These are phyloP conservation scores for Alectoris magna DNA, from an alignment of 2,797 vertebrate genomes.

Conservation along the genomic window DNA sequence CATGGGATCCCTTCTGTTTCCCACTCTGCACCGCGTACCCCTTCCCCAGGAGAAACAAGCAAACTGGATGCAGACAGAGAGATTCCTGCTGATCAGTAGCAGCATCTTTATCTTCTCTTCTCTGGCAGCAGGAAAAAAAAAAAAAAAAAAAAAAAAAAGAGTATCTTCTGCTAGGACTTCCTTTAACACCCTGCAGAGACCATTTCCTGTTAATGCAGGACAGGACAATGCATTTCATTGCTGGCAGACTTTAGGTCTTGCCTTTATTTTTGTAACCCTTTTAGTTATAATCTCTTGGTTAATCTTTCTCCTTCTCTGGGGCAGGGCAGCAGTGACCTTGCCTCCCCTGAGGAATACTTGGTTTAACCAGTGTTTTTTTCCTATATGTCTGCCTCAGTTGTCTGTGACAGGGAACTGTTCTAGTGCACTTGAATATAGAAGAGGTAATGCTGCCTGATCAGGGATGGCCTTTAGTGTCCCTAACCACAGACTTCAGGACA, in stretches of 20 bases:
- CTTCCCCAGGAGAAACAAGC: slow-evolving; percentile 90
- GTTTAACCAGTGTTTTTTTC: slow-evolving; percentile 43
- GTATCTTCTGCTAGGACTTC: slow-evolving; percentile 64
- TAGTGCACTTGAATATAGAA: not conserved
- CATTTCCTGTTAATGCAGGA: slow-evolving; percentile 67
- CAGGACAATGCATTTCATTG: slow-evolving; percentile 75
- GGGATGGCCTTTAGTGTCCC: not conserved
- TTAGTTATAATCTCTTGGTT: slow-evolving; percentile 73
- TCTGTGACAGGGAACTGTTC: slow-evolving; percentile 20
- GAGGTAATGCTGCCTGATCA: slow-evolving; percentile 33
- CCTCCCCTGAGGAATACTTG: slow-evolving; percentile 42
- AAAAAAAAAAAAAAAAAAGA: slow-evolving; percentile 57
- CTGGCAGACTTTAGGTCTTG: slow-evolving; percentile 77
- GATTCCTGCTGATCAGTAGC: slow-evolving; percentile 95
- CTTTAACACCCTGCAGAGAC: slow-evolving; percentile 62
- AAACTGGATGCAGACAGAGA: slow-evolving; percentile 96
- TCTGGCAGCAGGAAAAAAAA: slow-evolving; percentile 59
- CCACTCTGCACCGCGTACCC: slow-evolving; percentile 83
- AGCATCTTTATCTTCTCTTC: slow-evolving; percentile 62
- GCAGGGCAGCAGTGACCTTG: slow-evolving; percentile 70
- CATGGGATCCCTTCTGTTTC: slow-evolving; percentile 89
- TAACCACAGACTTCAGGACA: not conserved
- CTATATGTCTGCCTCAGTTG: not conserved
- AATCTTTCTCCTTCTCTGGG: slow-evolving; percentile 68
- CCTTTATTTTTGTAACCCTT: slow-evolving; percentile 80